Conservation (phyloP, 2,797 vertebrate species). For the Coreius guichenoti region DNA sequence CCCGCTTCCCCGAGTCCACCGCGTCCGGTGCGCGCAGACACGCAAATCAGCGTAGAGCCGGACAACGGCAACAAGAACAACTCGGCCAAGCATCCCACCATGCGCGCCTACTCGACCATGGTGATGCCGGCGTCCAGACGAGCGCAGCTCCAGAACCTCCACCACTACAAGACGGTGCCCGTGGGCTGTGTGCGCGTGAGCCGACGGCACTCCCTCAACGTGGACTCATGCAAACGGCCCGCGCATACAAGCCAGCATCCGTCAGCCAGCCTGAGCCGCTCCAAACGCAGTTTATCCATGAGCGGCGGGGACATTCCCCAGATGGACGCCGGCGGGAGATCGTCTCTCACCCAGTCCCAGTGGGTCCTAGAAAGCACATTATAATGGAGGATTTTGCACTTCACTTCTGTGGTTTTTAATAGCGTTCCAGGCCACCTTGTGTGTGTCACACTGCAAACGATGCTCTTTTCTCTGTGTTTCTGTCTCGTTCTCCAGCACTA, state of each 20-base stretch:
- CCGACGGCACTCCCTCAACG: slow-evolving; percentile 87
- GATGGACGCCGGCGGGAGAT: slow-evolving; percentile 75
- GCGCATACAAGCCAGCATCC: slow-evolving; percentile 73
- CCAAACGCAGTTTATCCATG: slow-evolving; percentile 91
- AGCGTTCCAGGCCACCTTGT: neutral
- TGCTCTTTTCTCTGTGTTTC: too few relatives aligned
- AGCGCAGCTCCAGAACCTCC: slow-evolving; percentile 79
- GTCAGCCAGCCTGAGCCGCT: slow-evolving; percentile 76
- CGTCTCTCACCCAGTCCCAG: slow-evolving; percentile 86
- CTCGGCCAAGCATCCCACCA: slow-evolving; percentile 82
- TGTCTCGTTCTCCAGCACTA: neutral
- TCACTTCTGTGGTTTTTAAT: slow-evolving; percentile 44
- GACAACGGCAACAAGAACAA: slow-evolving; percentile 97
- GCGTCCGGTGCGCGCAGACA: slow-evolving; percentile 88
- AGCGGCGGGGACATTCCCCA: slow-evolving; percentile 86
- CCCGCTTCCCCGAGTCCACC: slow-evolving; percentile 82
- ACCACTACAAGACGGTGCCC: slow-evolving; percentile 93
- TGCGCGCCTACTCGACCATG: slow-evolving; percentile 70
- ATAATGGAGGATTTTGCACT: slow-evolving; percentile 49
- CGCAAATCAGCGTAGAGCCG: slow-evolving; percentile 78
- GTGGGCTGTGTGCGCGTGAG: slow-evolving; percentile 82
- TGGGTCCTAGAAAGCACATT: slow-evolving; percentile 89
- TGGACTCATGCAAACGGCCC: slow-evolving; percentile 80
- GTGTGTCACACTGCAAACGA: neutral
- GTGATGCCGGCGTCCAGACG: slow-evolving; percentile 82